Evolutionary conservation across 1,140 invertebrate species (phyloP).

Genomic region (Drosophila trapezifrons): DNA sequence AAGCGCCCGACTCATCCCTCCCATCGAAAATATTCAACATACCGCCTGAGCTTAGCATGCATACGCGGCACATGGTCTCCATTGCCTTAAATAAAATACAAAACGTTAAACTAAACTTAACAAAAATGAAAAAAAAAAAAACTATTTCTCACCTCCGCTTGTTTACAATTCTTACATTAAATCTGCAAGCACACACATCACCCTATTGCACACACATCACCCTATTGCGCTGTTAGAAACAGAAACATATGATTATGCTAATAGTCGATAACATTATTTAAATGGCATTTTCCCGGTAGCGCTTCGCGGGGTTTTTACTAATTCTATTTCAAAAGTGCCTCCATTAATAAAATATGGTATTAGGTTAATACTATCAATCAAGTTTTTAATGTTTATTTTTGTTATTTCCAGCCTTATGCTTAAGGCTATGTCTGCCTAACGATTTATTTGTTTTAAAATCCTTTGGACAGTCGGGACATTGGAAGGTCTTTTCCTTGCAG

Average conservation of each 20-base stretch:
- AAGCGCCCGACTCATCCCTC: not conserved
- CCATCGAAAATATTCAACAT: conserved; percentile 20
- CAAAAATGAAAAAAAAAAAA: not conserved
- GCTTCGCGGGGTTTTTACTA: not conserved
- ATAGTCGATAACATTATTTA: not conserved
- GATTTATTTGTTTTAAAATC: not conserved
- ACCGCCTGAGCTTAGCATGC: not conserved
- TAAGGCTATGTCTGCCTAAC: not conserved
- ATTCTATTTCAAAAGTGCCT: not conserved
- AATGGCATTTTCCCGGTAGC: not conserved
- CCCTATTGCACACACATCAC: not conserved
- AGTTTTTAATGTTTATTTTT: not conserved
- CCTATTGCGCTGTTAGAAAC: not conserved
- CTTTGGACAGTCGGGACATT: not conserved
- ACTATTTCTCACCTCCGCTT: not conserved
- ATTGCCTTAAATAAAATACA: not conserved
- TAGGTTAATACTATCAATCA: not conserved
- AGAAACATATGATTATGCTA: conserved; percentile 1
- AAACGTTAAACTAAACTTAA: not conserved
- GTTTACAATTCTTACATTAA: conserved; percentile 5
- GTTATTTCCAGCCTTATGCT: not conserved
- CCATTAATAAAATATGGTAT: not conserved
- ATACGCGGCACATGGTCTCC: conserved; percentile 3
- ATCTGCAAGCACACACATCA: not conserved
- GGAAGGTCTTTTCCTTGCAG: not conserved